Evolutionary conservation across 2,888 invertebrate species (phyloP), one percentile per base, ranked within the genome.

Genomic region (Xylota sylvarum): DNA sequence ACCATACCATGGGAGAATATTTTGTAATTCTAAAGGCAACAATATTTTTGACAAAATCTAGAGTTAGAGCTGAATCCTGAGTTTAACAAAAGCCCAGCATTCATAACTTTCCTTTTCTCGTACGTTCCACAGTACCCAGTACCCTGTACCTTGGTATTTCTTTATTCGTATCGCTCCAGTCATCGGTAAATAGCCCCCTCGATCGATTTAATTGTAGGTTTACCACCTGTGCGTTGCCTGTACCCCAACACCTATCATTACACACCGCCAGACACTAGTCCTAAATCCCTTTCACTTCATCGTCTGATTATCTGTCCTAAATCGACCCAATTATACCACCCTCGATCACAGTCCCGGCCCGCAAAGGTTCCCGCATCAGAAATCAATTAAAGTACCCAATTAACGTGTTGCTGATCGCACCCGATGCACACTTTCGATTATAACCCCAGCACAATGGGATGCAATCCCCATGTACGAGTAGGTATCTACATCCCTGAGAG

Each of bases 341-440:
- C 74, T 73, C 60, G 40, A 32, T 17, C 17, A 17, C 7, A 46
- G 17, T 6, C 19, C 46, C 56, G 50, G 30, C 35, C 30, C 64
- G 37, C 10, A 37, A 23, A 9, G 37, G 37, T 10, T 10, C 12
- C 1, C 62, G 50, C 69, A 80, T 72, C 76, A 40, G 67, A 86
- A 77, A 77, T 80, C 81, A 81, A 86, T 81, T 80, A 86, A 86
- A 37, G 67, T 65, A 46, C 76, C 85, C 85, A 86, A 86, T 86
- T 86, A 86, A 86, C 81, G 65, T 81, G 85, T 72, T 81, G 46
- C 58, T 60, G 81, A 76, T 77, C 72, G 81, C 85, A 86, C 81
- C 85, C 81, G 85, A 86, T 77, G 80, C 74, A 80, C 76, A 74
- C 81, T 81, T 65, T 80, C 85, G 85, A 85, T 85, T 81, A 81